Percentiles rank a stretch among this genome's conserved stretches.
Conservation (phyloP, 92 coral and sea anemone species). For the Epizoanthus illoricatus region DNA sequence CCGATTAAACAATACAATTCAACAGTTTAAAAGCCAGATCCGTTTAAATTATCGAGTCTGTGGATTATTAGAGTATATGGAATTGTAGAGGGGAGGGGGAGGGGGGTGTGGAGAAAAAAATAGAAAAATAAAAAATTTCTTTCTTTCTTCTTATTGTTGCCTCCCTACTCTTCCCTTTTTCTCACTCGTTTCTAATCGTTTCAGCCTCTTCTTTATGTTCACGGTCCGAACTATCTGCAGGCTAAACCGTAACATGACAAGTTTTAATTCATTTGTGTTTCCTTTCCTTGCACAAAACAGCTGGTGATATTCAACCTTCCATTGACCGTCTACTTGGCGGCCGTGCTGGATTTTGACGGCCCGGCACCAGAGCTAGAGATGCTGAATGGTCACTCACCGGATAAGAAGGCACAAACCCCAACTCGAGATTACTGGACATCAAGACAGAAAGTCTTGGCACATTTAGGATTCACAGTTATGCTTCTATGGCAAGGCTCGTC, state of each 20-base stretch:
- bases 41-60: no score
- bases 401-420: slow-evolving; percentile 12
- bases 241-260: no score
- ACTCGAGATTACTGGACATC: slow-evolving; percentile 41
- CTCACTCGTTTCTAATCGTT: neutral
- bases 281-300: slow-evolving; percentile 45
- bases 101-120: neutral
- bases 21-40: no score
- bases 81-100: no score
- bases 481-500: slow-evolving; percentile 77
- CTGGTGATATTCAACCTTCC: slow-evolving; percentile 78
- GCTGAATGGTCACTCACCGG: slow-evolving; percentile 26
- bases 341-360: slow-evolving; percentile 59
- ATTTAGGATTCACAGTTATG: slow-evolving; percentile 52
- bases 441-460: slow-evolving; percentile 49
- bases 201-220: neutral
- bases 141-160: neutral
- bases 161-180: neutral
- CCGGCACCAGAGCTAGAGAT: slow-evolving; percentile 27
- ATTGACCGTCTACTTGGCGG: slow-evolving; percentile 75
- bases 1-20: no score
- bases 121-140: neutral
- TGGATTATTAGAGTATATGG: no score
- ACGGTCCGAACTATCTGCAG: no score
- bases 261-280: neutral